phyloP scores from a whole-genome alignment of 2,888 invertebrate genomes.

The Micoletzkya japonica region DNA sequence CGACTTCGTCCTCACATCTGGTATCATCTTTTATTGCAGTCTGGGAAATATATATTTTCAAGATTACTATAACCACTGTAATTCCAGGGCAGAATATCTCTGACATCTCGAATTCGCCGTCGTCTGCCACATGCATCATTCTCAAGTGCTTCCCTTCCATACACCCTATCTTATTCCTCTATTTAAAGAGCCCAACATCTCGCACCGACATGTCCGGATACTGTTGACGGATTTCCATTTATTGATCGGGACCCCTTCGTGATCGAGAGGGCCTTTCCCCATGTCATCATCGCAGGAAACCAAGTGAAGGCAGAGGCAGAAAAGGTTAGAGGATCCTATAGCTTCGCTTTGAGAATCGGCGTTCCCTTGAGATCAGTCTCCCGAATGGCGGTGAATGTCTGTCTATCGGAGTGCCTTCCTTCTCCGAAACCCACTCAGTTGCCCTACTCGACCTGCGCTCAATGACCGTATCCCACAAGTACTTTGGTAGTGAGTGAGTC shows the following conservation, averaged over 20 bases:
- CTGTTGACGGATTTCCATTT: slow-evolving; percentile 23
- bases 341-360: neutral
- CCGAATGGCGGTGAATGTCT: slow-evolving; percentile 13
- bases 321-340: neutral
- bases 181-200: slow-evolving; percentile 14
- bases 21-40: neutral
- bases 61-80: neutral
- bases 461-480: slow-evolving; percentile 7
- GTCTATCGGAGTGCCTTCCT: slow-evolving; percentile 10
- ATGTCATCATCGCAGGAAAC: slow-evolving; percentile 12
- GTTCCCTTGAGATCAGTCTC: slow-evolving; percentile 5
- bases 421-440: slow-evolving; percentile 20
- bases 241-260: slow-evolving; percentile 22
- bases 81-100: slow-evolving; percentile 10
- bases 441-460: slow-evolving; percentile 17
- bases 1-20: slow-evolving; percentile 19
- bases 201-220: slow-evolving; percentile 25
- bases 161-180: neutral
- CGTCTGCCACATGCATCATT: neutral
- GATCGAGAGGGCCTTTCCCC: slow-evolving; percentile 21
- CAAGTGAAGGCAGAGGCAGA: slow-evolving; percentile 6
- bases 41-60: neutral
- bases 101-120: slow-evolving; percentile 4
- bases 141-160: slow-evolving; percentile 4
- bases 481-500: slow-evolving; percentile 10